Evolutionary conservation across 2,888 invertebrate genomes (phyloP).

Genomic region (Cheilosia vernalis): DNA sequence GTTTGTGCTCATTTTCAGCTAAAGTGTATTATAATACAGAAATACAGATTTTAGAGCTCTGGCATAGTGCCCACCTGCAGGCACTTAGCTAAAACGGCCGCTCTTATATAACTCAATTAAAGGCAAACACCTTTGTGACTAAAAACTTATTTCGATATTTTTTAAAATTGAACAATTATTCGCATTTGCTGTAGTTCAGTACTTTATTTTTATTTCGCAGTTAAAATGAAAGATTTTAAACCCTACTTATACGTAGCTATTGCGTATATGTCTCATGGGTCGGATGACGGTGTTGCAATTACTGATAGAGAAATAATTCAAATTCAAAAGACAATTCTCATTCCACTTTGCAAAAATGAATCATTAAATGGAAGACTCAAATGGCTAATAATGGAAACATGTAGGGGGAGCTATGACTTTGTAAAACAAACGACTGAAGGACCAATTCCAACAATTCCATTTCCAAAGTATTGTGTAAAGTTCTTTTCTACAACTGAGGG

Average conservation of each 20-base stretch:
- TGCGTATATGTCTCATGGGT: conserved; percentile 33
- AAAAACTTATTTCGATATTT: too few relatives aligned
- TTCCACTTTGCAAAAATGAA: conserved; percentile 15
- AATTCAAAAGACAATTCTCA: conserved; percentile 20
- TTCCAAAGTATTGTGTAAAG: conserved; percentile 29
- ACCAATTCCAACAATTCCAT: background rate
- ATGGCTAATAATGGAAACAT: conserved; percentile 42
- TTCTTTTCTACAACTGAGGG: conserved; percentile 44
- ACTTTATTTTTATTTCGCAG: background rate
- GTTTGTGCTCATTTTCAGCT: too few relatives aligned
- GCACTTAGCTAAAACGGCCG: too few relatives aligned
- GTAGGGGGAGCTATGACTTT: conserved; percentile 37
- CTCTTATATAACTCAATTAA: too few relatives aligned
- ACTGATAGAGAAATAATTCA: background rate
- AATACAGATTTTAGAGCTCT: too few relatives aligned
- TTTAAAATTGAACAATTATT: too few relatives aligned
- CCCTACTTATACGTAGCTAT: conserved; percentile 21
- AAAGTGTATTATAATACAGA: too few relatives aligned
- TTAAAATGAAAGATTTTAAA: background rate
- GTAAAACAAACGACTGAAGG: conserved; percentile 20
- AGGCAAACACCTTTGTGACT: too few relatives aligned
- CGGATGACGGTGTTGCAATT: background rate
- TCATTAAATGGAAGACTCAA: conserved; percentile 42
- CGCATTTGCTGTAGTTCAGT: background rate
- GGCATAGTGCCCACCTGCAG: too few relatives aligned